A percentile compares a stretch with the other conserved stretches of the same genome.
These are phyloP conservation scores for Limulus polyphemus DNA, from an alignment of 2,888 invertebrate species.

Conservation along the genomic window DNA sequence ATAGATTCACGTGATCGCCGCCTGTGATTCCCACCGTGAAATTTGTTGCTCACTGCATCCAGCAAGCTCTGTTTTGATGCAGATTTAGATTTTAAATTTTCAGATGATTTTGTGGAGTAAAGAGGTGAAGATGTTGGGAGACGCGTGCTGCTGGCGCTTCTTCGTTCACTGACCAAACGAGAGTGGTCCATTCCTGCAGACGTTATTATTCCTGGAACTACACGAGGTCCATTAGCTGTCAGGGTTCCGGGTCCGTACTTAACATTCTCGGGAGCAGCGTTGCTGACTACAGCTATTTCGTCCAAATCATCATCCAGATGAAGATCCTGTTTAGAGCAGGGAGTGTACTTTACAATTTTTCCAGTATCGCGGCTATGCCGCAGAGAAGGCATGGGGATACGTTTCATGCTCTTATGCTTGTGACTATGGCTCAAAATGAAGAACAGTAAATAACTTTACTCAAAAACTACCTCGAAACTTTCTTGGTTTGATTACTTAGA, in stretches of 20 bases:
- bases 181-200: slow-evolving; percentile 24
- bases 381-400: background rate
- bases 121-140: slow-evolving; percentile 23
- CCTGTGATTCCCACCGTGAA: slow-evolving; percentile 32
- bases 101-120: slow-evolving; percentile 21
- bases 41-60: slow-evolving; percentile 64
- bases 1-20: slow-evolving; percentile 52
- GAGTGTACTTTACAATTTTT: slow-evolving; percentile 35
- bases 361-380: slow-evolving; percentile 18
- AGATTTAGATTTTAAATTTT: slow-evolving; percentile 39
- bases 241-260: slow-evolving; percentile 44
- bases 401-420: too few species aligned
- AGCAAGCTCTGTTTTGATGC: slow-evolving; percentile 51
- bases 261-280: slow-evolving; percentile 44
- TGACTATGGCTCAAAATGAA: too few species aligned
- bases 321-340: slow-evolving; percentile 33
- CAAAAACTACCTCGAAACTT: too few species aligned
- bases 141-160: slow-evolving; percentile 12
- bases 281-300: slow-evolving; percentile 49
- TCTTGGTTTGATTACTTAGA: too few species aligned
- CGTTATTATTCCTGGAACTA: slow-evolving; percentile 41
- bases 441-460: too few species aligned
- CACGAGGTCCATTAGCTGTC: slow-evolving; percentile 48
- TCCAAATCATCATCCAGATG: slow-evolving; percentile 32
- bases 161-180: slow-evolving; percentile 16